Evolutionary conservation across 2,113 vertebrate genomes (phyloP).

Genomic region (Syngnathus typhle): DNA sequence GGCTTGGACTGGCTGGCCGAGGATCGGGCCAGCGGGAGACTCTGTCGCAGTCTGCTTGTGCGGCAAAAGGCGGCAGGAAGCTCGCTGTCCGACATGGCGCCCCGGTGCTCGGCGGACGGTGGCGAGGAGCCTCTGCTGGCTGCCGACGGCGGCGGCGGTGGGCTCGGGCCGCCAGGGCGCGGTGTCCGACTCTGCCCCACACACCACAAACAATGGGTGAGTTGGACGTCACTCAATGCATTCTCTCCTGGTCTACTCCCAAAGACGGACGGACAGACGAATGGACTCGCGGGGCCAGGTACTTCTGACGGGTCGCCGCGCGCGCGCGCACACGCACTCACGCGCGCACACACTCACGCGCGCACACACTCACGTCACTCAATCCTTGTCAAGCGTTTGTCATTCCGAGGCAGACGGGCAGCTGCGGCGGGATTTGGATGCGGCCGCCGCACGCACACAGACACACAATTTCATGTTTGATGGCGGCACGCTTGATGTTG

Average conservation of each 20-base stretch:
- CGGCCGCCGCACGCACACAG: too few relatives aligned
- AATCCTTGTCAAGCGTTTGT: not conserved
- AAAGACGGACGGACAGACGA: too few relatives aligned
- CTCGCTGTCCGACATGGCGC: conserved; percentile 93
- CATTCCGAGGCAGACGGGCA: too few relatives aligned
- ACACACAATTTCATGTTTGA: too few relatives aligned
- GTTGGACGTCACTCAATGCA: not conserved
- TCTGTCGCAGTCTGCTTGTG: conserved; percentile 95
- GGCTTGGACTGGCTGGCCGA: conserved; percentile 90
- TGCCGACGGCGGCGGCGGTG: conserved; percentile 60
- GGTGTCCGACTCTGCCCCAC: conserved; percentile 82
- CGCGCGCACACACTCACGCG: too few relatives aligned
- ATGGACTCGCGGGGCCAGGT: too few relatives aligned
- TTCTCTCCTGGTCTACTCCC: too few relatives aligned
- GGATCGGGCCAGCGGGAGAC: conserved; percentile 89
- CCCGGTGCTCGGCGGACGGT: conserved; percentile 88
- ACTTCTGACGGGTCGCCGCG: too few relatives aligned
- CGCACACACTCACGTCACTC: not conserved
- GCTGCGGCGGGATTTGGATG: too few relatives aligned
- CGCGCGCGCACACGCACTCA: too few relatives aligned
- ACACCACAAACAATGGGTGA: not conserved
- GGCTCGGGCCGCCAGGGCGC: conserved; percentile 79
- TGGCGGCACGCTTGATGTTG: too few relatives aligned
- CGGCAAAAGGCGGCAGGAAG: conserved; percentile 90
- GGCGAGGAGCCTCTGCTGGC: conserved; percentile 85